These are phyloP conservation scores for Myxocyprinus asiaticus DNA, from an alignment of 2,113 vertebrate species.

Conservation along the genomic window DNA sequence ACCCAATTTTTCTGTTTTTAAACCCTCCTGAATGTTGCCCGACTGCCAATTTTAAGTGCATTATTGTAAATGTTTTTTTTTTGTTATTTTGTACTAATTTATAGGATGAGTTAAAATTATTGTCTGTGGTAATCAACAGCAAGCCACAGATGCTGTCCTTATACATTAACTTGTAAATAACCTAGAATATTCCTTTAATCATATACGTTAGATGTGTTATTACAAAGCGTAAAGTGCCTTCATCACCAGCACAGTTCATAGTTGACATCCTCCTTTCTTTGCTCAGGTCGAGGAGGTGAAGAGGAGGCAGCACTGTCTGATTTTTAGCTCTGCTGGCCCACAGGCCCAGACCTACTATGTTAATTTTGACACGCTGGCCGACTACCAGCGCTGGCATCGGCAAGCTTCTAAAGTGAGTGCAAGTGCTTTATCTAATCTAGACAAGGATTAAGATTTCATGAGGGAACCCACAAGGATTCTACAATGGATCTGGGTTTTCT, in stretches of 20 bases:
- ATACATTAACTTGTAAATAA: too few species aligned
- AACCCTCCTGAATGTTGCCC: too few species aligned
- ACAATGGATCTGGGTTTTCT: neutral
- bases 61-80: too few species aligned
- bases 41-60: too few species aligned
- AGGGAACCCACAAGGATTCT: slow-evolving; percentile 25
- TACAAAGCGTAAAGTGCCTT: neutral
- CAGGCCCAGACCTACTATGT: slow-evolving; percentile 91
- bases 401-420: slow-evolving; percentile 90
- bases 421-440: slow-evolving; percentile 29
- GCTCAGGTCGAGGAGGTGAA: slow-evolving; percentile 91
- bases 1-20: too few species aligned
- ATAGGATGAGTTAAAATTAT: too few species aligned
- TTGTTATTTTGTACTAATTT: too few species aligned
- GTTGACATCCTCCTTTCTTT: neutral
- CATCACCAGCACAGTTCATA: neutral
- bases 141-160: neutral
- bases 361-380: slow-evolving; percentile 86
- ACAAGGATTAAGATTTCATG: slow-evolving; percentile 28
- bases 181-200: neutral
- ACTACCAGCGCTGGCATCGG: slow-evolving; percentile 92
- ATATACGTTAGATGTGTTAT: neutral
- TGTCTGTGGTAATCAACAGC: neutral
- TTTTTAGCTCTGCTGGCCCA: slow-evolving; percentile 90
- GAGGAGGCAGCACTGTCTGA: slow-evolving; percentile 85